phyloP scores from a whole-genome alignment of 2,888 invertebrate species.

The Callimorpha dominula region DNA sequence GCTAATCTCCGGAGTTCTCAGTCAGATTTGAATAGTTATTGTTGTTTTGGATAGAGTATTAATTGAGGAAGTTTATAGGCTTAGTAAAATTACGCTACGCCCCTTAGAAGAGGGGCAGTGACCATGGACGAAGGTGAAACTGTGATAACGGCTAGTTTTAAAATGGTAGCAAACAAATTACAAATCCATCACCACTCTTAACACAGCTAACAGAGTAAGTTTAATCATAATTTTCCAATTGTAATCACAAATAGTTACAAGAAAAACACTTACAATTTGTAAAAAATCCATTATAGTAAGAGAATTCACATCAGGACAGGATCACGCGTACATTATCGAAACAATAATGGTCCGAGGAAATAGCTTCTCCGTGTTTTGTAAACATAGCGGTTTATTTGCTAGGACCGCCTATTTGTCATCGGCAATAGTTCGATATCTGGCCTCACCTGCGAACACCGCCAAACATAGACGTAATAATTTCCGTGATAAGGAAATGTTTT shows the following conservation, averaged over 20 bases:
- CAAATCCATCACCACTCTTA: not conserved
- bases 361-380: slow-evolving; percentile 50
- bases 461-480: not conserved
- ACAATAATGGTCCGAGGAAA: slow-evolving; percentile 44
- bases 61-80: too few species aligned
- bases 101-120: too few species aligned
- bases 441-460: slow-evolving; percentile 9
- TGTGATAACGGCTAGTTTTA: too few species aligned
- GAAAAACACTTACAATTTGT: slow-evolving; percentile 51
- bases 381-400: slow-evolving; percentile 44
- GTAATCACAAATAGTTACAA: not conserved
- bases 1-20: too few species aligned
- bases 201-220: not conserved
- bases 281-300: slow-evolving; percentile 52
- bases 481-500: not conserved
- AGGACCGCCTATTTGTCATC: slow-evolving; percentile 30
- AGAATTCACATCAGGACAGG: slow-evolving; percentile 34
- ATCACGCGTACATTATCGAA: slow-evolving; percentile 39
- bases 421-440: slow-evolving; percentile 9
- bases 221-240: not conserved
- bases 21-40: too few species aligned
- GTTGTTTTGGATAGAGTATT: too few species aligned
- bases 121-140: too few species aligned
- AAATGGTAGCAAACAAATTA: too few species aligned
- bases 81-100: too few species aligned